These are phyloP conservation scores for Phalacrocorax brasilianus DNA, from an alignment of 2,113 vertebrate species.

Conservation along the genomic window DNA sequence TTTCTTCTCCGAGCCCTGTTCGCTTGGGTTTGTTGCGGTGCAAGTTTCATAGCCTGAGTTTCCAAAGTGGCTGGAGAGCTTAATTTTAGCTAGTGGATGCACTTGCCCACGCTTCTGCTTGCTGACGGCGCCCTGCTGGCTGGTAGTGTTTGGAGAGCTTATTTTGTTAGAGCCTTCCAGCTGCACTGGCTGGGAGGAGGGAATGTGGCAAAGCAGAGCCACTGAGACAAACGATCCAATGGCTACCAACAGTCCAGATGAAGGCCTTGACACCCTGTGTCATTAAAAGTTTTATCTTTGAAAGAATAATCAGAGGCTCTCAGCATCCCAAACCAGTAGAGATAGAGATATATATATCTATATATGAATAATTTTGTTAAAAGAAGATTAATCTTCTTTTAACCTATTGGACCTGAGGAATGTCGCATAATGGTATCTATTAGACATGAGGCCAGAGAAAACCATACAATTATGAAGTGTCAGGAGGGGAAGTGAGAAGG, in stretches of 20 bases:
- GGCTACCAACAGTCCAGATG: not conserved
- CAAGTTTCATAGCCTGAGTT: not conserved
- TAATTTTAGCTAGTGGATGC: not conserved
- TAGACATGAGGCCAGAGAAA: not conserved
- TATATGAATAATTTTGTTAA: not conserved
- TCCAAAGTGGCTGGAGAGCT: not conserved
- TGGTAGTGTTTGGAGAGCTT: not conserved
- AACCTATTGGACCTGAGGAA: not conserved
- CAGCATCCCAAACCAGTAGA: not conserved
- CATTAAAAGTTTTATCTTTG: not conserved
- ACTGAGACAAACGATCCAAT: not conserved
- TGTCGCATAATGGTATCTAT: not conserved
- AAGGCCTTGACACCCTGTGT: not conserved
- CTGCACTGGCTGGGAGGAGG: not conserved
- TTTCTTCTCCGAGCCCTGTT: rapidly evolving
- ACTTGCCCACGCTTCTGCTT: not conserved
- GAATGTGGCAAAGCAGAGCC: not conserved
- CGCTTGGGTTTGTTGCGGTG: not conserved
- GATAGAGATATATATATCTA: too few species aligned
- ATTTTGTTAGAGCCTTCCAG: not conserved
- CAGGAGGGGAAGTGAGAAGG: not conserved
- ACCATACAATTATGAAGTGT: not conserved
- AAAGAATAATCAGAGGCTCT: not conserved
- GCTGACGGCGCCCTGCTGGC: not conserved
- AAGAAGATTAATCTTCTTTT: not conserved